Evolutionary conservation across 2,888 invertebrate species (phyloP).

Genomic region (Acleris cristana): DNA sequence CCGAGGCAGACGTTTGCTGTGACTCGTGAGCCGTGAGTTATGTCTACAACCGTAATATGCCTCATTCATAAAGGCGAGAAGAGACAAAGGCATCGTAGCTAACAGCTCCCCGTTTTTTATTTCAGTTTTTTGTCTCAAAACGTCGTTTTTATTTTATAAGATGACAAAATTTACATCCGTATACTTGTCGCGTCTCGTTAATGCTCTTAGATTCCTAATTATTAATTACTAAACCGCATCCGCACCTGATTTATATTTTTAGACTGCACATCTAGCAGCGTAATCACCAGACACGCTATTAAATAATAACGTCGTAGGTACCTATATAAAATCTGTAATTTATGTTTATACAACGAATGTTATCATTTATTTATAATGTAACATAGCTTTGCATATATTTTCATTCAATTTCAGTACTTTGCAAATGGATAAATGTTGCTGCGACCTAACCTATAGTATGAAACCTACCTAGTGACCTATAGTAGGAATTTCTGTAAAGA

Average conservation of each 20-base stretch:
- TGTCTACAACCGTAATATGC: slow-evolving; percentile 19
- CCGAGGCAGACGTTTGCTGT: slow-evolving; percentile 30
- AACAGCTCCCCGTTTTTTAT: too few species aligned
- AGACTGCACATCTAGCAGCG: slow-evolving; percentile 11
- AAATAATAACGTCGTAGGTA: slow-evolving; percentile 1
- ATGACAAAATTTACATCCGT: too few species aligned
- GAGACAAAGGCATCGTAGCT: slow-evolving; percentile 26
- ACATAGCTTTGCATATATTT: too few species aligned
- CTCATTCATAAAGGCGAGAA: slow-evolving; percentile 26
- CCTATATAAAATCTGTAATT: slow-evolving; percentile 13
- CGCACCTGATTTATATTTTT: slow-evolving; percentile 6
- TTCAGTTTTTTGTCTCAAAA: too few species aligned
- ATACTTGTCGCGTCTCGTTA: too few species aligned
- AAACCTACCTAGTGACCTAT: too few species aligned
- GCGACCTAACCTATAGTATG: too few species aligned
- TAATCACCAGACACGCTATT: slow-evolving; percentile 10
- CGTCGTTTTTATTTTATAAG: too few species aligned
- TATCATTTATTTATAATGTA: background rate
- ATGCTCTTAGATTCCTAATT: background rate
- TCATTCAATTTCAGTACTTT: too few species aligned
- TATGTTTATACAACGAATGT: background rate
- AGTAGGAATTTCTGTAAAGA: too few species aligned
- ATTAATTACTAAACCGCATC: background rate
- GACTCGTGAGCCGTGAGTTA: slow-evolving; percentile 24
- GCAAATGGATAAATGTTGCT: too few species aligned